A percentile compares a stretch with the other conserved stretches of the same genome.
phyloP scores from a whole-genome alignment of 2,113 vertebrate genomes.

The Mustela nigripes region DNA sequence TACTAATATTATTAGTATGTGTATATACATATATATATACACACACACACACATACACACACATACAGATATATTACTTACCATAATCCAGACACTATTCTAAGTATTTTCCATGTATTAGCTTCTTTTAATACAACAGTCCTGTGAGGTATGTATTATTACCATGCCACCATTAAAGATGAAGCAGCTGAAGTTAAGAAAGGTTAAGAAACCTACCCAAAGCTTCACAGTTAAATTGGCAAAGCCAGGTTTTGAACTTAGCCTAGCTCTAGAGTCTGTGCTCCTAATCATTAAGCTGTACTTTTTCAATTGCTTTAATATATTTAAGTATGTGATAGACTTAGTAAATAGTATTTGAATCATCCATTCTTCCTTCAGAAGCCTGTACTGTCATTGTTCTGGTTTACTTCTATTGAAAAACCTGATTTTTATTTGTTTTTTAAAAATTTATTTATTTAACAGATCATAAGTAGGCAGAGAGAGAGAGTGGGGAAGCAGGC shows the following conservation, averaged over 20 bases:
- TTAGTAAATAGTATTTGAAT: background rate
- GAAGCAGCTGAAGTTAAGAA: background rate
- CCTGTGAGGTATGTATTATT: background rate
- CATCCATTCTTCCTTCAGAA: constrained; percentile 14
- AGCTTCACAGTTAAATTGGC: background rate
- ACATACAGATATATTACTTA: background rate
- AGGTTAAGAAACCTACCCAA: background rate
- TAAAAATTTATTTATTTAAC: too few relatives aligned
- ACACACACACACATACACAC: too few relatives aligned
- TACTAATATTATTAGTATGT: too few relatives aligned
- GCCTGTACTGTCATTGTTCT: background rate
- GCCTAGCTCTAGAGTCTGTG: constrained; percentile 25
- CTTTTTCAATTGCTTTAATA: constrained; percentile 24
- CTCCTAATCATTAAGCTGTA: background rate
- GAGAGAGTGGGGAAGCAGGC: too few relatives aligned
- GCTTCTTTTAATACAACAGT: background rate
- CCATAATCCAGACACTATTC: background rate
- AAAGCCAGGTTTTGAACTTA: constrained; percentile 4
- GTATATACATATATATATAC: too few relatives aligned
- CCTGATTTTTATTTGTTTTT: background rate
- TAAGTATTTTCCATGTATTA: background rate
- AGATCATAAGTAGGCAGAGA: too few relatives aligned
- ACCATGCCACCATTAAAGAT: background rate
- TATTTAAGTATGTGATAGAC: background rate
- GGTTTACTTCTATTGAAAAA: background rate